Percentiles rank a stretch among this genome's conserved stretches.
Evolutionary conservation across 2,113 vertebrate genomes (phyloP).

Genomic region (Amblyornis subalaris): DNA sequence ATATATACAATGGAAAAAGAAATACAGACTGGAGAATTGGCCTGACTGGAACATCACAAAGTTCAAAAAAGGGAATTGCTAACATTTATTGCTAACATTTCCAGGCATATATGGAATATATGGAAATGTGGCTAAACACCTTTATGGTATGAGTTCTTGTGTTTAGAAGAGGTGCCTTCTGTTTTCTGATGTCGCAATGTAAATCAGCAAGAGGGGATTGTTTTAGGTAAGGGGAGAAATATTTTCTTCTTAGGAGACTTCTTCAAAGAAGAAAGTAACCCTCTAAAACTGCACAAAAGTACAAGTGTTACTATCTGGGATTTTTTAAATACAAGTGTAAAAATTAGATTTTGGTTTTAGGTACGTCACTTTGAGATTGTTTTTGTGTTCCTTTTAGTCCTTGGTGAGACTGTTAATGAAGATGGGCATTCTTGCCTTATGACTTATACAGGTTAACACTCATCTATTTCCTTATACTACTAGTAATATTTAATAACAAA

Average conservation of each 20-base stretch:
- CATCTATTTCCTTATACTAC: not conserved
- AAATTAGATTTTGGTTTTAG: not conserved
- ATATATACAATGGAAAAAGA: not conserved
- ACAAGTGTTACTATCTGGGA: rapidly evolving
- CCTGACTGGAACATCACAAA: rapidly evolving
- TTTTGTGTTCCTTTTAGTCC: not conserved
- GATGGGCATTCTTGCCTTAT: not conserved
- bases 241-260: not conserved
- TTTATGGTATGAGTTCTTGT: not conserved
- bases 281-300: not conserved
- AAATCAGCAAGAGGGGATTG: not conserved
- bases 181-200: not conserved
- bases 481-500: not conserved
- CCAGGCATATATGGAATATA: no score
- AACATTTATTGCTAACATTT: no score
- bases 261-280: not conserved
- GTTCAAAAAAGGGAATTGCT: not conserved
- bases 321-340: not conserved
- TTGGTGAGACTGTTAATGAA: not conserved
- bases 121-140: not conserved
- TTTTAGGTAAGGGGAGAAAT: not conserved
- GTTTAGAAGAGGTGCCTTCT: not conserved
- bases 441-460: not conserved
- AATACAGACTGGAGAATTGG: not conserved
- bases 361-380: not conserved